A percentile compares a stretch with the other conserved stretches of the same genome.
Evolutionary conservation across 1,140 invertebrate species (phyloP).

Genomic region (Seison nebaliae): DNA sequence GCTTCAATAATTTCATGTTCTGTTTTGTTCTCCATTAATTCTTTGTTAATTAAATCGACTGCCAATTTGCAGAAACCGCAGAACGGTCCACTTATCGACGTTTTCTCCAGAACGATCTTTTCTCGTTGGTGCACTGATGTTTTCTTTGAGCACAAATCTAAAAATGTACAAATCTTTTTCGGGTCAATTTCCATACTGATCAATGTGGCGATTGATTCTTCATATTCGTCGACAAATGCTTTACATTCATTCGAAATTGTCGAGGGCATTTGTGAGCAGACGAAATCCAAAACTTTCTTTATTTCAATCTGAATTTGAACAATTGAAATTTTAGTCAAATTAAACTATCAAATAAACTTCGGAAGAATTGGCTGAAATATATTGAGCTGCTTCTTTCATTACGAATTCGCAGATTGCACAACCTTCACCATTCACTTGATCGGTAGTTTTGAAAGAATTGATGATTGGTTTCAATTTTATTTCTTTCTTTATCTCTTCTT

Average conservation of each 20-base stretch:
- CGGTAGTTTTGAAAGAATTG: neutral
- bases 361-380: conserved; percentile 5
- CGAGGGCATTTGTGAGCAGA: no score
- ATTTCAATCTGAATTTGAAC: neutral
- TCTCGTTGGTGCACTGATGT: no score
- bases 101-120: no score
- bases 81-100: no score
- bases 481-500: no score
- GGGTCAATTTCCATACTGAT: neutral
- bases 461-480: neutral
- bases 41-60: neutral
- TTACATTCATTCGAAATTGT: no score
- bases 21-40: conserved; percentile 8
- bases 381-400: conserved; percentile 4
- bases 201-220: neutral
- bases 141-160: neutral
- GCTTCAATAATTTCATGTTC: conserved; percentile 6
- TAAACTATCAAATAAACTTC: neutral
- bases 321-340: neutral
- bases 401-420: conserved; percentile 10
- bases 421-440: neutral
- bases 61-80: conserved; percentile 9
- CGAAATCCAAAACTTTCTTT: conserved; percentile 2
- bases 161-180: neutral
- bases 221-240: neutral